Evolutionary conservation across 2,888 invertebrate genomes (phyloP).

Genomic region (Athripsodes cinereus): DNA sequence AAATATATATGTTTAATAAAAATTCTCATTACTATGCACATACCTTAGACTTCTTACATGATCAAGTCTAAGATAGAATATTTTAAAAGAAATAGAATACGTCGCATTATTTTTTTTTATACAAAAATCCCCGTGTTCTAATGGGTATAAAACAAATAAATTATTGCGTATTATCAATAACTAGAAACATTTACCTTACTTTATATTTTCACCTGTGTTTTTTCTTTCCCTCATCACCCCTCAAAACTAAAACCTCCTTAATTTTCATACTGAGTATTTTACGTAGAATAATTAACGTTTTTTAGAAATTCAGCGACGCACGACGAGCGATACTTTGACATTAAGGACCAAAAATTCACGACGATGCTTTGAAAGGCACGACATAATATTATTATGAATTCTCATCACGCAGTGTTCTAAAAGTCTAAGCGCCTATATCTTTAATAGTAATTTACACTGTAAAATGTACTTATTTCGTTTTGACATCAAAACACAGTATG

Average conservation of each 20-base stretch:
- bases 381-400: background rate
- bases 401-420: conserved; percentile 22
- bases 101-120: too few species aligned
- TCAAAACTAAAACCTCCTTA: background rate
- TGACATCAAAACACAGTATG: background rate
- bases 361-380: background rate
- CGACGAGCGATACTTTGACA: conserved; percentile 17
- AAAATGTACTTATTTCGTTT: background rate
- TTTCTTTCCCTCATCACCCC: too few species aligned
- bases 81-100: too few species aligned
- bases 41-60: too few species aligned
- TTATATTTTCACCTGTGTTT: too few species aligned
- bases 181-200: too few species aligned
- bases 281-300: conserved; percentile 25
- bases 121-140: too few species aligned
- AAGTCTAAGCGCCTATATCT: conserved; percentile 22
- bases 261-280: conserved; percentile 27
- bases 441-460: conserved; percentile 20
- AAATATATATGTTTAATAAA: too few species aligned
- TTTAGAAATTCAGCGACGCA: conserved; percentile 7
- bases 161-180: too few species aligned
- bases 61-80: too few species aligned
- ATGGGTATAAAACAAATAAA: too few species aligned
- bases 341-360: conserved; percentile 13
- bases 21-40: too few species aligned